Evolutionary conservation across 2,797 vertebrate species (phyloP), one percentile per base, ranked within the genome.

Genomic region (Periparus ater): DNA sequence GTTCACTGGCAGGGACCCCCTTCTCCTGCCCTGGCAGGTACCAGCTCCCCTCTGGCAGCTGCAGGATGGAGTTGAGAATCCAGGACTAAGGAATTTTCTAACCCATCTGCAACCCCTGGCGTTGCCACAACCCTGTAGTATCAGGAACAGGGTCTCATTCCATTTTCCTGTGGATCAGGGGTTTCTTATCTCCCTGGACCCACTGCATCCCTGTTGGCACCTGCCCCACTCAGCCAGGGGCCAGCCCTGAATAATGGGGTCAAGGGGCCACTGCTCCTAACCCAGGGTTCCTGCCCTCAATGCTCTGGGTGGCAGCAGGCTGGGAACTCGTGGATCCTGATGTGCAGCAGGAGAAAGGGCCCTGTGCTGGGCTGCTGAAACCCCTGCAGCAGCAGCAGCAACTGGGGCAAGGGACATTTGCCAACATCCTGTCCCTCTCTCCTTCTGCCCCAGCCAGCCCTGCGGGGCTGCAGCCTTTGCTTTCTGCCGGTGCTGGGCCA

Each of bases 201-300:
- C 40, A 34, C 47, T 58, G n/a, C 68, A 42, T 45, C 89, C 78
- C 63, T 55, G 14, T 21, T 4, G 3, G 40, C 45, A 45, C 60
- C 61, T 85, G 63, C 29, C 54, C 58, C 0, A 0, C 57, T 79
- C 34, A 26, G 38, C n/a, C 4, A 1, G 40, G 30, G 58, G 27
- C 26, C 2, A 21, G 47, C 66, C 71, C 51, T 15, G 7, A 10
- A 6, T 32, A 30, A 29, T 0, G 7, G 44, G 42, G 18, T 45
- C 67, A 40, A 29, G 36, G 3, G 47, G 58, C 38, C 1, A 3
- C 48, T 5, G 20, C 23, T 82, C 36, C 15, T 3, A 36, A 4
- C 36, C 21, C 1, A 0, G 48, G 12, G 11, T 9, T 27, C n/a
- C n/a, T 65, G 47, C 45, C 34, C 11, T 13, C 26, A 44, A 0